A percentile compares a stretch with the other conserved stretches of the same genome.
Evolutionary conservation across 2,113 vertebrate genomes (phyloP).

Genomic region (Hassar affinis): DNA sequence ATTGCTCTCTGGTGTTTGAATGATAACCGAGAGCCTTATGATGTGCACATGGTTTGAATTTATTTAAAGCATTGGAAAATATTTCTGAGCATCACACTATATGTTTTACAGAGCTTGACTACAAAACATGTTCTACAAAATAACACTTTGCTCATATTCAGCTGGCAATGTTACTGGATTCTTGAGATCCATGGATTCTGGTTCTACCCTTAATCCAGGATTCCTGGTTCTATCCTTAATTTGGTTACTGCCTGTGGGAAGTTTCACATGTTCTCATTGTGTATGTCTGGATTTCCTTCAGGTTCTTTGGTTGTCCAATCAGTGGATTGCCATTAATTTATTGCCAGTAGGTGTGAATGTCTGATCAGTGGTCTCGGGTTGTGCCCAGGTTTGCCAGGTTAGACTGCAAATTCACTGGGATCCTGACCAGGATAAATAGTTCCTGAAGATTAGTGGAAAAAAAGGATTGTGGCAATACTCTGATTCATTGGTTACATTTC

Average conservation of each 20-base stretch:
- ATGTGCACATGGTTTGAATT: constrained; percentile 32
- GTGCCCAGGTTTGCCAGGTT: not conserved
- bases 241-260: not conserved
- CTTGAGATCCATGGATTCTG: not conserved
- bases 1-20: constrained; percentile 19
- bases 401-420: not conserved
- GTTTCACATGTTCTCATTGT: not conserved
- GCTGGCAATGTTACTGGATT: not conserved
- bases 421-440: not conserved
- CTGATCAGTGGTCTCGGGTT: not conserved
- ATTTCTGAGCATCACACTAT: not conserved
- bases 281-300: not conserved
- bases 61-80: not conserved
- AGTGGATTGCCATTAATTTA: not conserved
- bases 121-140: not conserved
- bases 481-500: not conserved
- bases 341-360: not conserved
- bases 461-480: not conserved
- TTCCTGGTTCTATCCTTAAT: not conserved
- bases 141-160: not conserved
- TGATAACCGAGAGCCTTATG: not conserved
- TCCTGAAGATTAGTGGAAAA: not conserved
- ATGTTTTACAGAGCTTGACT: not conserved
- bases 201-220: not conserved
- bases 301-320: not conserved